Conservation (phyloP, 1,140 invertebrate species). For the Neelides sp. region DNA sequence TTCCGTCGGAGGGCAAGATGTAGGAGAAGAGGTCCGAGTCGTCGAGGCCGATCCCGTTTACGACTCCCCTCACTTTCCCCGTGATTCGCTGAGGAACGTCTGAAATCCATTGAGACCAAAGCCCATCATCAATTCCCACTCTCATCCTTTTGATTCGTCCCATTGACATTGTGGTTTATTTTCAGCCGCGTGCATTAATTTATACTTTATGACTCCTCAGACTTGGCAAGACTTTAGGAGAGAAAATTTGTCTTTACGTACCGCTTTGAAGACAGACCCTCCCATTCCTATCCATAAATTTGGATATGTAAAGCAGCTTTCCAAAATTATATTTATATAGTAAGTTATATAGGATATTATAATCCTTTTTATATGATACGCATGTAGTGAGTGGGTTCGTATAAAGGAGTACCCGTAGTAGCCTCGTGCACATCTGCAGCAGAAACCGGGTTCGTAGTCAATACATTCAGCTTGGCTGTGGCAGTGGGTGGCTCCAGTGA, state of each 20-base stretch:
- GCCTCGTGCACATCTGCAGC: conserved; percentile 65
- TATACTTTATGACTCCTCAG: no score
- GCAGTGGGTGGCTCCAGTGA: conserved; percentile 51
- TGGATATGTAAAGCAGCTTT: no score
- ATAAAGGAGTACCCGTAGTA: no score
- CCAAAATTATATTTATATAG: no score
- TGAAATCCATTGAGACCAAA: conserved; percentile 37
- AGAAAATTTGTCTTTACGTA: conserved; percentile 37
- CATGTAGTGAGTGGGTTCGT: no score
- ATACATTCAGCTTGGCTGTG: conserved; percentile 67
- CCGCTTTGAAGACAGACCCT: conserved; percentile 69
- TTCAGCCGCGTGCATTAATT: no score
- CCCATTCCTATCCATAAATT: no score
- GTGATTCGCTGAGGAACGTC: conserved; percentile 68
- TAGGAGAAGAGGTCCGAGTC: conserved; percentile 83
- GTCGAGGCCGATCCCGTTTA: conserved; percentile 61
- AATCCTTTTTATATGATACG: no score
- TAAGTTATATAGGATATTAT: no score
- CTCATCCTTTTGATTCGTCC: neutral
- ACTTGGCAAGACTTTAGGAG: no score
- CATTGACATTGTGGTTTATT: no score
- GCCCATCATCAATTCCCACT: no score
- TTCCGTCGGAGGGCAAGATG: conserved; percentile 71
- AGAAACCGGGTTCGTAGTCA: conserved; percentile 70
- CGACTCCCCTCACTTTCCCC: conserved; percentile 62